Evolutionary conservation across 2,797 vertebrate genomes (phyloP).

Genomic region (Rousettus madagascariensis): DNA sequence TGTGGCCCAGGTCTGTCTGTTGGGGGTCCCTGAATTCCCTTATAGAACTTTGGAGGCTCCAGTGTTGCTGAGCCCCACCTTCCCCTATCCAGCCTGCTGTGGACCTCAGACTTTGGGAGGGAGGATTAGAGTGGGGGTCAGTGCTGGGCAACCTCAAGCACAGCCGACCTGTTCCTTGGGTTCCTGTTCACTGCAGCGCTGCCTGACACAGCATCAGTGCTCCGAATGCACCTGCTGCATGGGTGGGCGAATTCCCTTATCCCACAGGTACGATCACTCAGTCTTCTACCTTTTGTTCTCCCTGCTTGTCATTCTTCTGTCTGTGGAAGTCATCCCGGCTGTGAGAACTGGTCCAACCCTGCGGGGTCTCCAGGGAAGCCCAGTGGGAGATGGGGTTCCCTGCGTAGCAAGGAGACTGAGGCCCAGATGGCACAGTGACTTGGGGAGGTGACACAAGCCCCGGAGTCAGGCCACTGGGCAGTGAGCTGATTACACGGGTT

Average conservation of each 20-base stretch:
- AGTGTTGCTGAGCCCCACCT: not conserved
- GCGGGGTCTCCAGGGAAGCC: not conserved
- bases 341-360: not conserved
- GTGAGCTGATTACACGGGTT: not conserved
- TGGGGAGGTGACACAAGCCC: not conserved
- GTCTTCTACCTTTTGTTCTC: not conserved
- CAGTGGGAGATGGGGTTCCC: not conserved
- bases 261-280: fast-evolving
- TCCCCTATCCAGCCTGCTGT: not conserved
- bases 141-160: not conserved
- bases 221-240: too few relatives aligned
- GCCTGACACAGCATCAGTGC: not conserved
- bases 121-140: not conserved
- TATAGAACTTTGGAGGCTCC: not conserved
- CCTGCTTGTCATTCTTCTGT: not conserved
- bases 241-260: not conserved
- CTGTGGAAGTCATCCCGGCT: not conserved
- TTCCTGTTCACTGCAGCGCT: fast-evolving
- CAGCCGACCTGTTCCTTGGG: not conserved
- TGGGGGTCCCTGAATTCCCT: not conserved
- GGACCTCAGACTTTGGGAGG: not conserved
- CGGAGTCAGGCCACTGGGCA: not conserved
- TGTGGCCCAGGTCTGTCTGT: not conserved
- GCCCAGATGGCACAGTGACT: not conserved
- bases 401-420: not conserved